Conservation (phyloP, 92 coral and sea anemone genomes). For the Umimayanthus kanabou region DNA sequence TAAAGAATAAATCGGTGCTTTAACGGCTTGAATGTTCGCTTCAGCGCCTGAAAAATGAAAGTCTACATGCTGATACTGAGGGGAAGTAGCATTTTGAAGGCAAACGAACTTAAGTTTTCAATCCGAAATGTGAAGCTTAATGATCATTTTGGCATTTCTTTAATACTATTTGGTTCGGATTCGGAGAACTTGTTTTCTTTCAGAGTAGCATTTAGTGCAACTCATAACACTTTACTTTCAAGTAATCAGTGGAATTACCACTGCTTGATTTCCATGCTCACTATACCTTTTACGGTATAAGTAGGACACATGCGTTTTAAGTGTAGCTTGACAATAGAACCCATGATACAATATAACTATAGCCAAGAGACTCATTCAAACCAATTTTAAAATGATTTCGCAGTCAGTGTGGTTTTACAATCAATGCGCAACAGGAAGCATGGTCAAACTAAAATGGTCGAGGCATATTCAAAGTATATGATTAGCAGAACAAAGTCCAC, state of each 20-base stretch:
- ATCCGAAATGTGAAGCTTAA: background rate
- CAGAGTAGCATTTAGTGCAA: background rate
- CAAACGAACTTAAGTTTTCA: background rate
- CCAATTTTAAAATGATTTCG: background rate
- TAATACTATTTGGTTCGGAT: background rate
- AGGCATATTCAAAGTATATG: background rate
- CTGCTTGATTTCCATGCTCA: no score
- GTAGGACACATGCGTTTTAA: background rate
- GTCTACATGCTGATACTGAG: background rate
- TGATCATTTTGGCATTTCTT: background rate
- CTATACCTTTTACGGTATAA: no score
- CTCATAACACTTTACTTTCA: no score
- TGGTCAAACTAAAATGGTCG: background rate
- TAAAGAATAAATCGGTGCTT: background rate
- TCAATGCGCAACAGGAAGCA: background rate
- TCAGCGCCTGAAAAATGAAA: background rate
- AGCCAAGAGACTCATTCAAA: background rate
- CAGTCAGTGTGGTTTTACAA: background rate
- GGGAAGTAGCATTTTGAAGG: background rate
- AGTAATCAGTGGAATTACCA: no score
- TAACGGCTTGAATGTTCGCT: background rate
- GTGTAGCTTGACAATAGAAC: background rate
- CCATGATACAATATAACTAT: background rate
- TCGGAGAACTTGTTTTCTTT: background rate
- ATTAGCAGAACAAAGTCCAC: background rate